Base-by-base conservation (phyloP, 2,113 vertebrate genomes). In the Corynorhinus townsendii region DNA sequence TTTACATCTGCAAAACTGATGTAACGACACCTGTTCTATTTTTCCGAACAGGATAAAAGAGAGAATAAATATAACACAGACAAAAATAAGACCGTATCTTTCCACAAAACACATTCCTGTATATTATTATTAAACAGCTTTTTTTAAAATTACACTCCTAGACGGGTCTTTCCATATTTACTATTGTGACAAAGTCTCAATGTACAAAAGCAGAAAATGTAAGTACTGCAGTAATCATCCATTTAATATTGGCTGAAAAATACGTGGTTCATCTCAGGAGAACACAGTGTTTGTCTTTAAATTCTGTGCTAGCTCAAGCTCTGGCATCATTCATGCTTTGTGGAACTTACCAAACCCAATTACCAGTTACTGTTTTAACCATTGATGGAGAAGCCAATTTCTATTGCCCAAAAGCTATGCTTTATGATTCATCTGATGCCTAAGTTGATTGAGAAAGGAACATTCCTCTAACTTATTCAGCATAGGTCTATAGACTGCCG, bases 161-260 rank as follows among this genome's bases (percentile, higher is more conserved):
- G 52, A 75, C 59, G 40, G 28, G 2, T 90, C 45, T 86, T 47
- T 66, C 35, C 8, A 3, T 73, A 40, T 76, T 86, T 95, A 38
- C 35, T 85, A 15, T 81, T 17, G 3, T 43, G 52, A 47, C 64
- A 69, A 85, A 76, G 30, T 82, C 75, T 96, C 69, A 56, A 79
- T 69, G 83, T 91, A 66, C 30, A 93, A 86, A 94, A 76, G 24
- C 30, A 93, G 52, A 73, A 88, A 91, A 81, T 43, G 19, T 79
- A 91, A 90, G 43, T 24, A 49, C 56, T 62, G 11, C 14, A 87
- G 12, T 33, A 38, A 82, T 43, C 19, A 52, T 40, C 4, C 1
- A 52, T 84, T 45, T 59, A 77, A 72, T 69, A 7, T 79, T 56
- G 10, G 20, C 54, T 88, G 43, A 82, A 30, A 82, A 82, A 52